Conservation (phyloP, 2,888 invertebrate species). For the Trissonchulus latispiculum region DNA sequence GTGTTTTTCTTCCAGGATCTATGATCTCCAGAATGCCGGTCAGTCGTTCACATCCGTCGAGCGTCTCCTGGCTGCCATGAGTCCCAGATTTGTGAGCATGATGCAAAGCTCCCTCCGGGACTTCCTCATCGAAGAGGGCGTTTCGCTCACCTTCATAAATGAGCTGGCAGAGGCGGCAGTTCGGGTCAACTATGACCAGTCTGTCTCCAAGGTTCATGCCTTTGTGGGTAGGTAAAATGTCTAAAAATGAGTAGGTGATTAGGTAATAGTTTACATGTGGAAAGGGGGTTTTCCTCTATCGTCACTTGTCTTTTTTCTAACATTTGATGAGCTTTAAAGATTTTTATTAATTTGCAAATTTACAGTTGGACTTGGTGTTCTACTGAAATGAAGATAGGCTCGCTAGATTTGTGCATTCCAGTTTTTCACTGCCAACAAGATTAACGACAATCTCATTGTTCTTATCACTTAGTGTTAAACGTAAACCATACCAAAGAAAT, state of each 20-base stretch:
- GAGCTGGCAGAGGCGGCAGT: constrained; percentile 53
- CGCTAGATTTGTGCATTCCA: too few species aligned
- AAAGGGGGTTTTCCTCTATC: too few species aligned
- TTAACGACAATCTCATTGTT: too few species aligned
- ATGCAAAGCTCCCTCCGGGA: constrained; percentile 46
- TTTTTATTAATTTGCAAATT: too few species aligned
- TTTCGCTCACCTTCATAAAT: constrained; percentile 50
- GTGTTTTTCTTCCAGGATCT: constrained; percentile 56
- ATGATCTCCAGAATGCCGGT: constrained; percentile 51
- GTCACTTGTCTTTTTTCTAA: too few species aligned
- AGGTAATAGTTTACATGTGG: constrained; percentile 19
- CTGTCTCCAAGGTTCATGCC: constrained; percentile 50
- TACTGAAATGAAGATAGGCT: too few species aligned
- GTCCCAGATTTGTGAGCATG: constrained; percentile 48
- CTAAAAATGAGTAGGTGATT: constrained; percentile 6
- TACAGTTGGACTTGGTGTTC: too few species aligned
- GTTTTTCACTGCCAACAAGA: too few species aligned
- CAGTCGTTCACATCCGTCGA: constrained; percentile 50
- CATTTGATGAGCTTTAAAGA: too few species aligned
- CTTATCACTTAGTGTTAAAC: too few species aligned
- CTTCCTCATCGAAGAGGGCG: constrained; percentile 47
- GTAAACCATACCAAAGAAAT: too few species aligned
- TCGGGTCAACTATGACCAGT: constrained; percentile 56
- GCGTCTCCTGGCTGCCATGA: constrained; percentile 52
- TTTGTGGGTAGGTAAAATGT: constrained; percentile 50